Evolutionary conservation across 1,140 invertebrate species (phyloP).

Genomic region (Orius laevigatus): DNA sequence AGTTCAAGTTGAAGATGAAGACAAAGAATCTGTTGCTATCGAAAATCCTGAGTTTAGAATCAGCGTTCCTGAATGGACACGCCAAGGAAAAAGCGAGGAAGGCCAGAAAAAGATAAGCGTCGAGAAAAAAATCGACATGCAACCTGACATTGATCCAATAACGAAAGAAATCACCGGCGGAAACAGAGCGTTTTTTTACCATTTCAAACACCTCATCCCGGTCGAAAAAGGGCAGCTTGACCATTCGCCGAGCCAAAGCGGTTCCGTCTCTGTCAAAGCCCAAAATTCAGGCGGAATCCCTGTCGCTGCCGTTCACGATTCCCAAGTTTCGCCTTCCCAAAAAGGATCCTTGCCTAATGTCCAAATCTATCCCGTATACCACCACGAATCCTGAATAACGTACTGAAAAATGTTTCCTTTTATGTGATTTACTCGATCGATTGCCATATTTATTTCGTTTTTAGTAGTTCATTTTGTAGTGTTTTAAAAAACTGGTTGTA

Average conservation of each 20-base stretch:
- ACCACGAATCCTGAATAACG: slow-evolving; percentile 6
- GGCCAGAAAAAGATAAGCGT: neutral
- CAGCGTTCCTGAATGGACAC: neutral
- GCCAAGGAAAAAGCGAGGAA: slow-evolving; percentile 2
- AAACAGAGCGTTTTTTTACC: slow-evolving; percentile 1
- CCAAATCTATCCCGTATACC: slow-evolving; percentile 15
- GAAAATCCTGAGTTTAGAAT: slow-evolving; percentile 19
- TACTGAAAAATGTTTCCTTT: no score
- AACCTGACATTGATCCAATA: neutral
- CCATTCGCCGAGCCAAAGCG: no score
- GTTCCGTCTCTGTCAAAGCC: neutral
- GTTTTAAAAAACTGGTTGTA: no score
- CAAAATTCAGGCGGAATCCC: neutral
- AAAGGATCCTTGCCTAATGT: slow-evolving; percentile 8
- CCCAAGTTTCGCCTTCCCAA: slow-evolving; percentile 20
- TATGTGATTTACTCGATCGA: no score
- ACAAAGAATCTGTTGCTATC: slow-evolving; percentile 18
- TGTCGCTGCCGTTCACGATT: slow-evolving; percentile 22
- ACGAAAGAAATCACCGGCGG: no score
- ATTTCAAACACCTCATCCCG: slow-evolving; percentile 2
- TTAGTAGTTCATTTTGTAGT: no score
- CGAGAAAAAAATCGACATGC: neutral
- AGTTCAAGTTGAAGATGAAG: slow-evolving; percentile 1
- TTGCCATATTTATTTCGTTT: no score
- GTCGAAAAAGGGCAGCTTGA: neutral